phyloP scores from a whole-genome alignment of 2,113 vertebrate genomes.

The Ibidorhyncha struthersii region DNA sequence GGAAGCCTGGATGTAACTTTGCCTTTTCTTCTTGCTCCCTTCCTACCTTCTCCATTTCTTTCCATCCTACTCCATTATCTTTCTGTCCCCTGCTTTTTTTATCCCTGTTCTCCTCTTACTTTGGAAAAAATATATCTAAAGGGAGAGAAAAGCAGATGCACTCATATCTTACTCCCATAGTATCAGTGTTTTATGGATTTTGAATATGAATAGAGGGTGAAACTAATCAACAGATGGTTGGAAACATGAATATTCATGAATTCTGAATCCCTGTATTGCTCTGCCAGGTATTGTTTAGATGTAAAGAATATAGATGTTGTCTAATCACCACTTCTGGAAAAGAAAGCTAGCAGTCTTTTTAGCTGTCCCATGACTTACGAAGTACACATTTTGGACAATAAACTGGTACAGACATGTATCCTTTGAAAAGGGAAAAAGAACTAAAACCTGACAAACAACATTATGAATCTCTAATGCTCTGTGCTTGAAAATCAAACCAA shows the following conservation, averaged over 20 bases:
- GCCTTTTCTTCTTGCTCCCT: neutral
- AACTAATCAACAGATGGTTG: constrained; percentile 49
- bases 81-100: neutral
- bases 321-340: neutral
- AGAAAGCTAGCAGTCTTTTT: neutral
- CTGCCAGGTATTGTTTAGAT: neutral
- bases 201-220: neutral
- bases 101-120: neutral
- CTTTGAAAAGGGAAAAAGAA: neutral
- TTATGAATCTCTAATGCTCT: neutral
- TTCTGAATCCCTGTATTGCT: neutral
- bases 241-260: constrained; percentile 29
- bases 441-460: neutral
- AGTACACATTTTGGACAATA: neutral
- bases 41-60: neutral
- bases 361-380: neutral
- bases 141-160: neutral
- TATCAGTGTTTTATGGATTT: neutral
- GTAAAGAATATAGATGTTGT: neutral
- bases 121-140: neutral
- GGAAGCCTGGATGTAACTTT: neutral
- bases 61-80: neutral
- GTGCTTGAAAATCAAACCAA: neutral
- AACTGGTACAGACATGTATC: rapidly evolving
- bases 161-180: neutral